phyloP scores from a whole-genome alignment of 1,140 invertebrate genomes.

The Drosophila nigrodunni region DNA sequence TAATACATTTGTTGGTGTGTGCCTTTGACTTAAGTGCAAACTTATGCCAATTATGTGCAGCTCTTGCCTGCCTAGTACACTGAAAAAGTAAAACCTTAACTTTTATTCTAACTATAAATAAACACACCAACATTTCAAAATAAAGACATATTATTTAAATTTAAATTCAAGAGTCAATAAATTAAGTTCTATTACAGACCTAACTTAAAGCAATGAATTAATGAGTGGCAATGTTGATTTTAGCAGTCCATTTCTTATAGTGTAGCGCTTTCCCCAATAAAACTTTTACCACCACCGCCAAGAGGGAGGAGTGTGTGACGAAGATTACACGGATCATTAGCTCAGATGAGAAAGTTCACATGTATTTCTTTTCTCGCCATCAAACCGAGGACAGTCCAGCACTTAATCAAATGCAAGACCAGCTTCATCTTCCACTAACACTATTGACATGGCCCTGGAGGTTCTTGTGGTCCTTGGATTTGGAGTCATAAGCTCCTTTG shows the following conservation, averaged over 20 bases:
- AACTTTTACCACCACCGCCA: no score
- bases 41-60: slow-evolving; percentile 79
- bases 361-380: slow-evolving; percentile 57
- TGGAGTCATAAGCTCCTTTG: slow-evolving; percentile 3
- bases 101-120: no score
- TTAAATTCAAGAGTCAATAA: no score
- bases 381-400: slow-evolving; percentile 62
- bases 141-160: no score
- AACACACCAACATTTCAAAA: no score
- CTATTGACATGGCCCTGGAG: neutral
- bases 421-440: neutral
- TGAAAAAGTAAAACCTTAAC: no score
- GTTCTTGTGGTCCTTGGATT: neutral
- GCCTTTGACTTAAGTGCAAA: slow-evolving; percentile 79
- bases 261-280: slow-evolving; percentile 23
- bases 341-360: slow-evolving; percentile 81
- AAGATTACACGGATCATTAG: slow-evolving; percentile 81
- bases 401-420: slow-evolving; percentile 78
- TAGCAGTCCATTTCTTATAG: neutral
- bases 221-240: no score
- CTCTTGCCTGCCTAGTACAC: slow-evolving; percentile 47
- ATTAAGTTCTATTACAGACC: no score
- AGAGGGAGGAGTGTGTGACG: no score
- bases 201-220: no score
- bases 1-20: slow-evolving; percentile 14